These are phyloP conservation scores for Brachionus asplanchnoidis DNA, from an alignment of 1,140 invertebrate species.

Conservation along the genomic window DNA sequence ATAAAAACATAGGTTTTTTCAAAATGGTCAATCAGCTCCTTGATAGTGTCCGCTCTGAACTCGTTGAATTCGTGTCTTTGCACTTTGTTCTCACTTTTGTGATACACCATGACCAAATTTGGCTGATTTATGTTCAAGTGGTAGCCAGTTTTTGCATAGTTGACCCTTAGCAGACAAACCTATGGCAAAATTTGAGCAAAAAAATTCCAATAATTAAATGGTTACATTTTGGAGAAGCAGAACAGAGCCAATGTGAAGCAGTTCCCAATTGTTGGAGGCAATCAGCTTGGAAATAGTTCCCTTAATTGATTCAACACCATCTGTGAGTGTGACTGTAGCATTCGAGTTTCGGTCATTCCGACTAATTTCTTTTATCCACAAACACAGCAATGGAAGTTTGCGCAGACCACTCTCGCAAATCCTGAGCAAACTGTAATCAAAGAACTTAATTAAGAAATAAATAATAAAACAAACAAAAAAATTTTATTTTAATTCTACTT, in stretches of 20 bases:
- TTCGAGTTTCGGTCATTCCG: constrained; percentile 24
- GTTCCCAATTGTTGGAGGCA: not conserved
- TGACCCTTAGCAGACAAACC: constrained; percentile 24
- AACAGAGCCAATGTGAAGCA: constrained; percentile 1
- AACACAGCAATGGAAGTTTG: constrained; percentile 20
- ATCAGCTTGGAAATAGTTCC: constrained; percentile 39
- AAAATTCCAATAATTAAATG: not conserved
- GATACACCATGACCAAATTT: constrained; percentile 13
- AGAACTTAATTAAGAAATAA: not conserved
- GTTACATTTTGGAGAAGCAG: constrained; percentile 26
- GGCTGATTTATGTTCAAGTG: constrained; percentile 40
- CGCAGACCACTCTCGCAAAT: not conserved
- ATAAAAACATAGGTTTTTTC: constrained; percentile 33
- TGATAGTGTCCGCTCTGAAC: not conserved
- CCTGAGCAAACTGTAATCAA: constrained; percentile 23
- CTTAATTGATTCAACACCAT: constrained; percentile 5
- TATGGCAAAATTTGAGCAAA: not conserved
- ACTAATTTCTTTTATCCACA: constrained; percentile 38
- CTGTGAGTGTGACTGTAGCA: constrained; percentile 5
- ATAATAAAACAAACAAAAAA: not conserved
- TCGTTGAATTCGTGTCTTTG: not conserved
- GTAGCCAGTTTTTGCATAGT: constrained; percentile 13
- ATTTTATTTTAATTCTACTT: not conserved
- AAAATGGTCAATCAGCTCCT: not conserved
- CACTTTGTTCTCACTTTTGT: not conserved